Evolutionary conservation across 2,888 invertebrate species (phyloP).

Genomic region (Mythimna albipuncta): DNA sequence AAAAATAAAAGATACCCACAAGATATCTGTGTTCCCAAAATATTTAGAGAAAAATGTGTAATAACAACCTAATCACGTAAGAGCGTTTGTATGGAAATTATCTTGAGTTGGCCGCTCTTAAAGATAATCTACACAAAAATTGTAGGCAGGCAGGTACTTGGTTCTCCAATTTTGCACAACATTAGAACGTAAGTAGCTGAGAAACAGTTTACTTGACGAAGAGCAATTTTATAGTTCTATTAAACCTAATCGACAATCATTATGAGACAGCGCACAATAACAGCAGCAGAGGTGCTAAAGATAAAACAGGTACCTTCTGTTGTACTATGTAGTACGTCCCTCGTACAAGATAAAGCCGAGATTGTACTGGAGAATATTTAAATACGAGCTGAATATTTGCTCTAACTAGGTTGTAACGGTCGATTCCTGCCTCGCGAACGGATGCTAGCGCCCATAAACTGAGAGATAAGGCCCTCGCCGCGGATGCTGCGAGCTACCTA

Average conservation of each 20-base stretch:
- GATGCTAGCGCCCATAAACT: slow-evolving; percentile 79
- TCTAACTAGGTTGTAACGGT: slow-evolving; percentile 76
- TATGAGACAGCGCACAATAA: slow-evolving; percentile 56
- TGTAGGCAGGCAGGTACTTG: not conserved
- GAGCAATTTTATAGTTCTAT: slow-evolving; percentile 51
- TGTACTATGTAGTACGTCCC: slow-evolving; percentile 31
- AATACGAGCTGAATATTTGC: slow-evolving; percentile 77
- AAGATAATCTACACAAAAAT: slow-evolving; percentile 23
- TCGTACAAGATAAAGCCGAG: slow-evolving; percentile 60
- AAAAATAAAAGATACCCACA: too few relatives aligned
- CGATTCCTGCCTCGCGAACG: slow-evolving; percentile 75
- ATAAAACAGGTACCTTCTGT: slow-evolving; percentile 55
- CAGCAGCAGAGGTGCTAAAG: slow-evolving; percentile 51
- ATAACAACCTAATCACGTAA: too few relatives aligned
- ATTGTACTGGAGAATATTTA: slow-evolving; percentile 72
- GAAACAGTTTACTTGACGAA: slow-evolving; percentile 35
- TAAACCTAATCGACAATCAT: slow-evolving; percentile 56
- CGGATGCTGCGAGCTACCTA: slow-evolving; percentile 59
- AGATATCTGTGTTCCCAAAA: too few relatives aligned
- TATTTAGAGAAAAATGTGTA: too few relatives aligned
- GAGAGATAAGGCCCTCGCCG: slow-evolving; percentile 75
- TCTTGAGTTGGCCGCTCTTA: too few relatives aligned
- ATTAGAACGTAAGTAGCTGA: slow-evolving; percentile 20
- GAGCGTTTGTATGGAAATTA: too few relatives aligned
- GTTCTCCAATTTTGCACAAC: slow-evolving; percentile 9